Base-by-base conservation (phyloP, 2,888 invertebrate species). In the Schrankia costaestrigalis region DNA sequence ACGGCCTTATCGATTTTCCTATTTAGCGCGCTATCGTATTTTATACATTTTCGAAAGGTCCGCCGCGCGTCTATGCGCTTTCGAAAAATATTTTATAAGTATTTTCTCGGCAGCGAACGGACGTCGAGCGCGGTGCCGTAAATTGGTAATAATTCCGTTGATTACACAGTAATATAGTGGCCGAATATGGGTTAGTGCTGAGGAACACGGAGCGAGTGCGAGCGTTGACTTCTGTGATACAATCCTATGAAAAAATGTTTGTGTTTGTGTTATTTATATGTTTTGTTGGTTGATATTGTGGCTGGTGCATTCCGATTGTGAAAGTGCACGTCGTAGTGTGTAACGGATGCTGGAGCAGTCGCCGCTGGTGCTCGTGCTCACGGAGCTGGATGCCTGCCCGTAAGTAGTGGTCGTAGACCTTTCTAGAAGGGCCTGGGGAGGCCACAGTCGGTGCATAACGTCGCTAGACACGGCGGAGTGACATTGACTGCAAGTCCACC, bases 111-210 rank as follows among this genome's bases (percentile, higher is more conserved):
- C 68, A 61, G 72, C 71, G 78, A 67, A 71, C 83, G 83, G 81
- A 82, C 82, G 81, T 83, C 74, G 72, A 62, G 74, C 71, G 71
- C 71, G 75, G 75, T 73, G 71, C 73, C 67, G 75, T 80, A 85
- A 85, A 87, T 87, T 86, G 85, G 74, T 82, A 79, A 82, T 85
- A 85, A 85, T 84, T 84, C 73, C 68, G 71, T 84, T 83, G 73
- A 84, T 85, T 87, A 83, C 77, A 78, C 78, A 72, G 83, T 80
- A 76, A 76, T 80, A 78, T 69, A 68, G 72, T 71, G 75, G 63
- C 75, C 78, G 80, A 83, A 84, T 83, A 85, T 85, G 85, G 86
- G 85, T 85, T 85, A 86, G 81, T 75, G 78, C 68, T 65, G 72
- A 72, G 73, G 71, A 71, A 69, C 70, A 68, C 58, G 56, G 69